Percentiles rank a stretch among this genome's conserved stretches.
phyloP scores from a whole-genome alignment of 30 jellyfish, hydroid and myxozoan species.

The Hydractinia echinata region DNA sequence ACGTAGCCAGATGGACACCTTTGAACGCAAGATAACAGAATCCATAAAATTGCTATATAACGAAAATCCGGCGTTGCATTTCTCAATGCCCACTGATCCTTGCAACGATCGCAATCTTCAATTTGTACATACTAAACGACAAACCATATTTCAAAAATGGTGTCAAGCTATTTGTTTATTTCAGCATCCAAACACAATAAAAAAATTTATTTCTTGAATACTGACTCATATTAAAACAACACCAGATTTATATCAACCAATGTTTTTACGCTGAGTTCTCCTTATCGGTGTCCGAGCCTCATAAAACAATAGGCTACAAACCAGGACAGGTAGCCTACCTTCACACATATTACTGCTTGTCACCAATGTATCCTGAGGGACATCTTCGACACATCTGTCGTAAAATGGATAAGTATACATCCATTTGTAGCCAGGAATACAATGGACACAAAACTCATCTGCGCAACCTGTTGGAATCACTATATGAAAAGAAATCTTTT shows the following conservation, averaged over 20 bases:
- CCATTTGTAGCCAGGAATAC: slow-evolving; percentile 19
- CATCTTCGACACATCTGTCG: slow-evolving; percentile 21
- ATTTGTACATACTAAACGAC: background rate
- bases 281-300: no score
- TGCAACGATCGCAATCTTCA: slow-evolving; percentile 8
- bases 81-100: background rate
- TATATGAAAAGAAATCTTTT: background rate
- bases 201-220: no score
- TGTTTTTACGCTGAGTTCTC: no score
- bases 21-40: background rate
- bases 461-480: slow-evolving; percentile 34
- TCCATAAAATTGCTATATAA: background rate
- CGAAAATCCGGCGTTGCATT: background rate
- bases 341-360: background rate
- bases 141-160: background rate
- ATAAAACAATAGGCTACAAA: no score
- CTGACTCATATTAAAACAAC: no score
- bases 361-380: slow-evolving; percentile 8
- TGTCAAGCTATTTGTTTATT: no score
- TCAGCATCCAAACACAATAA: no score
- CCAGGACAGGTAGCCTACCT: background rate
- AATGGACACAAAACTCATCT: slow-evolving; percentile 19
- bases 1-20: background rate
- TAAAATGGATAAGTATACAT: slow-evolving; percentile 10
- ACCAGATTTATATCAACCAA: no score